Evolutionary conservation across 2,888 invertebrate genomes (phyloP).

Genomic region (Stegophylla sp.): DNA sequence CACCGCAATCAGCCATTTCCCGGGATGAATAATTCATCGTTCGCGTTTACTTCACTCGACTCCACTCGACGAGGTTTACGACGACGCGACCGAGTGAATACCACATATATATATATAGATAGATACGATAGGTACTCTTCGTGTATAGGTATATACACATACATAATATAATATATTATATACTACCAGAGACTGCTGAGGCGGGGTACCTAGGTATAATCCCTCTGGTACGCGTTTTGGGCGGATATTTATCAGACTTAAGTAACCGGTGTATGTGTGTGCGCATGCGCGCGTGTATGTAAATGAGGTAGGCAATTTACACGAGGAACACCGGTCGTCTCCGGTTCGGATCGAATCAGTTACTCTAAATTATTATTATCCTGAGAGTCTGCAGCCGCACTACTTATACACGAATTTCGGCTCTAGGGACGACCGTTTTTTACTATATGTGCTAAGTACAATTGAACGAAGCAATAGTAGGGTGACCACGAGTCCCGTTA

Average conservation of each 20-base stretch:
- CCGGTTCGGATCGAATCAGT: background rate
- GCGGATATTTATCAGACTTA: conserved; percentile 38
- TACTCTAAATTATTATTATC: background rate
- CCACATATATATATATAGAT: too few species aligned
- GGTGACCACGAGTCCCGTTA: too few species aligned
- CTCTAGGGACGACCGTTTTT: too few species aligned
- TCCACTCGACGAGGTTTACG: conserved; percentile 7
- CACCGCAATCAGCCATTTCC: conserved; percentile 26
- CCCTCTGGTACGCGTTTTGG: conserved; percentile 15
- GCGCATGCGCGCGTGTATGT: background rate
- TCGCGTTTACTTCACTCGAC: conserved; percentile 12
- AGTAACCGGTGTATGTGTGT: conserved; percentile 2
- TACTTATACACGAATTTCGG: too few species aligned
- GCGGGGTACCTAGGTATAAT: background rate
- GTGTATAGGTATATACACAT: too few species aligned
- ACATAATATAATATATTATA: too few species aligned
- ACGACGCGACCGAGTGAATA: background rate
- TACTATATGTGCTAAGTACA: too few species aligned
- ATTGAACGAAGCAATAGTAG: too few species aligned
- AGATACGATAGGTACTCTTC: background rate
- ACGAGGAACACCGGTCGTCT: background rate
- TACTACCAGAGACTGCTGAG: background rate
- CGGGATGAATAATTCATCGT: conserved; percentile 40
- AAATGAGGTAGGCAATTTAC: too few species aligned
- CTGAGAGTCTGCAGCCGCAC: too few species aligned